phyloP scores from a whole-genome alignment of 2,113 vertebrate species.

The Galeopterus variegatus region DNA sequence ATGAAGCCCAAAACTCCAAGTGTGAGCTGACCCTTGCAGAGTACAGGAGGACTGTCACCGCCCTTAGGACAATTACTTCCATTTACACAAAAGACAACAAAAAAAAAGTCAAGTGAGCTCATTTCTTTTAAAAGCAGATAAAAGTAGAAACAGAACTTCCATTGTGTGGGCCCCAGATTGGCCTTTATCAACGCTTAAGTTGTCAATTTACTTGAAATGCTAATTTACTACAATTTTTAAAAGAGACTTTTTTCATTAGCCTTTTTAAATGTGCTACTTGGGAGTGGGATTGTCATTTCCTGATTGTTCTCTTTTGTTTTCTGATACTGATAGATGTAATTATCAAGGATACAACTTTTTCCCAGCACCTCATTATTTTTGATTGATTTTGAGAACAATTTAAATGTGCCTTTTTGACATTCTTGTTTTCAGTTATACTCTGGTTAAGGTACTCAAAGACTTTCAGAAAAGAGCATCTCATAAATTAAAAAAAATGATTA shows the following conservation, averaged over 20 bases:
- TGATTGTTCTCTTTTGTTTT: constrained; percentile 87
- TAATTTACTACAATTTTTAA: constrained; percentile 85
- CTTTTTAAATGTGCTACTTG: constrained; percentile 86
- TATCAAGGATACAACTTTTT: constrained; percentile 87
- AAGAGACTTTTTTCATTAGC: constrained; percentile 86
- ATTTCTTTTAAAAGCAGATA: constrained; percentile 78
- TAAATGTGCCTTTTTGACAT: constrained; percentile 86
- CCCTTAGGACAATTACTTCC: constrained; percentile 46
- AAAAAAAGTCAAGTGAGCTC: constrained; percentile 71
- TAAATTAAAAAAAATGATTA: constrained; percentile 79
- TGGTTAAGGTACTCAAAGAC: constrained; percentile 81
- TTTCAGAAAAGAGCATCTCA: constrained; percentile 81
- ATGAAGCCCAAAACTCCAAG: not conserved
- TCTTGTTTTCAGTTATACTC: constrained; percentile 83
- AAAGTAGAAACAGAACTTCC: constrained; percentile 84
- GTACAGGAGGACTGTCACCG: not conserved
- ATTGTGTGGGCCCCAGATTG: constrained; percentile 85
- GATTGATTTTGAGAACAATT: constrained; percentile 87
- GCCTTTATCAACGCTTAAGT: constrained; percentile 82
- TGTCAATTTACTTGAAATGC: constrained; percentile 87
- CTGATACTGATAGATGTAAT: constrained; percentile 87
- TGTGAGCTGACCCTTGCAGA: not conserved
- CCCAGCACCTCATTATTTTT: constrained; percentile 86
- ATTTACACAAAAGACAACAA: constrained; percentile 73
- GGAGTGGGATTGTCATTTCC: constrained; percentile 84